Evolutionary conservation across 1,140 invertebrate genomes (phyloP).

Genomic region (Plectus sambesii): DNA sequence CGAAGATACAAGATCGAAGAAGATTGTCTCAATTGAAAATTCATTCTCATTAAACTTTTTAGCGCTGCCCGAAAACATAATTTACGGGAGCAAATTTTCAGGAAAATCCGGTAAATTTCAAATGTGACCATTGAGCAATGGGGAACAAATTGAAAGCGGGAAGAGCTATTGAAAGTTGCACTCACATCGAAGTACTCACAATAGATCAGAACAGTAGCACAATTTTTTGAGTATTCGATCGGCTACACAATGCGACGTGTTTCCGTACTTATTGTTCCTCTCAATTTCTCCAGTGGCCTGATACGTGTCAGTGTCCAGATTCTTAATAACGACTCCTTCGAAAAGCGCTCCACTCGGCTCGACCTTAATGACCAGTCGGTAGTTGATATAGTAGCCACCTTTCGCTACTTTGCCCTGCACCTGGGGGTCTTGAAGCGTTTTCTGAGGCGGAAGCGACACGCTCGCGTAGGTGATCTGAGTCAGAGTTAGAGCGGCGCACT

Average conservation of each 20-base stretch:
- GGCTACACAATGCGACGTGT: constrained; percentile 22
- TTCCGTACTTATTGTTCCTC: constrained; percentile 29
- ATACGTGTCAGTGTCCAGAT: constrained; percentile 19
- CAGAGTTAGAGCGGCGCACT: constrained; percentile 17
- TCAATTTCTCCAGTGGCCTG: constrained; percentile 24
- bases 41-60: too few relatives aligned
- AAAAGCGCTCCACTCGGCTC: constrained; percentile 22
- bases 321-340: constrained; percentile 21
- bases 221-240: constrained; percentile 24
- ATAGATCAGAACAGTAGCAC: constrained; percentile 24
- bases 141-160: too few relatives aligned
- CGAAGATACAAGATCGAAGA: too few relatives aligned
- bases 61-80: too few relatives aligned
- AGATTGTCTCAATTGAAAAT: too few relatives aligned
- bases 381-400: constrained; percentile 17
- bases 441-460: constrained; percentile 20
- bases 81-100: too few relatives aligned
- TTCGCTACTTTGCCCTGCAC: constrained; percentile 4
- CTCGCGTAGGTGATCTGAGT: constrained; percentile 16
- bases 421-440: constrained; percentile 24
- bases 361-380: constrained; percentile 22
- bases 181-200: constrained; percentile 2
- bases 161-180: constrained; percentile 1
- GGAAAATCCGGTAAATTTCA: too few relatives aligned
- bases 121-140: too few relatives aligned